phyloP scores from a whole-genome alignment of 2,113 vertebrate species.

The Lagopus muta region DNA sequence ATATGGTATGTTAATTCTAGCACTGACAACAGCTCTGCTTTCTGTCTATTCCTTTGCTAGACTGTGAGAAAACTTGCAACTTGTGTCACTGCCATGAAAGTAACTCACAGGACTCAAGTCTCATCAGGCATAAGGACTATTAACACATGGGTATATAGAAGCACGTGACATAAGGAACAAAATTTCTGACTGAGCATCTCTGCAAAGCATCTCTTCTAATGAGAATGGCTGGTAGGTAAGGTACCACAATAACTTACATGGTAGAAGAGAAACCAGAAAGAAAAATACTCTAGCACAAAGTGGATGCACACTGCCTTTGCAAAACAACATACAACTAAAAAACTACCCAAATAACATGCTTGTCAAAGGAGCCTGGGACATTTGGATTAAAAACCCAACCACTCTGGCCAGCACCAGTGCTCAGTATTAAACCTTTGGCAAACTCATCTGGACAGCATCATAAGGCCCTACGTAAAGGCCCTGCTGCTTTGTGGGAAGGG shows the following conservation, averaged over 20 bases:
- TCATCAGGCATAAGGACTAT: not conserved
- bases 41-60: not conserved
- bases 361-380: not conserved
- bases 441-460: not conserved
- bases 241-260: not conserved
- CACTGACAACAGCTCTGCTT: not conserved
- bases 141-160: not conserved
- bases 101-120: not conserved
- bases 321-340: not conserved
- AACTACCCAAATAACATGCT: rapidly evolving
- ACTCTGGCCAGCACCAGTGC: not conserved
- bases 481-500: not conserved
- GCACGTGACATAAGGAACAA: not conserved
- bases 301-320: not conserved
- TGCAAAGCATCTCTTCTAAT: not conserved
- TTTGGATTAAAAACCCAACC: not conserved
- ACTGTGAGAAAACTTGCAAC: not conserved
- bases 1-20: not conserved
- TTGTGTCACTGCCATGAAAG: not conserved
- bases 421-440: not conserved
- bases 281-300: rapidly evolving
- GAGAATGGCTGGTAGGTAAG: not conserved
- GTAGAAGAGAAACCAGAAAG: not conserved
- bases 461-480: not conserved
- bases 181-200: not conserved